Base-by-base conservation (phyloP, 2,888 invertebrate species). In the Synanthedon tipuliformis region DNA sequence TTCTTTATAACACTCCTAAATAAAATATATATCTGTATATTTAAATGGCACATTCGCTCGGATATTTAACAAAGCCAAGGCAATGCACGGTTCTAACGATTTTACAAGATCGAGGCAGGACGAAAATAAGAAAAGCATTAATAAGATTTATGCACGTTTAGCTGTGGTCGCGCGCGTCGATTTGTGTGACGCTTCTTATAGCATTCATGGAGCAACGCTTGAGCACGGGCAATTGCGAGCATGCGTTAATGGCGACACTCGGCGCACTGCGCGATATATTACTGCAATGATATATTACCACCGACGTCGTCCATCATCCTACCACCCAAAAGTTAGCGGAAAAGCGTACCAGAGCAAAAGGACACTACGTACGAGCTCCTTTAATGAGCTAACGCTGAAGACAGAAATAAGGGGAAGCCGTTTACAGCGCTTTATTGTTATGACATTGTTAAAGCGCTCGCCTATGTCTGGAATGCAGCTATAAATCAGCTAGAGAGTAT, bases 231-330 rank as follows among this genome's bases (percentile, higher is more conserved):
- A 74, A 82, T 84, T 81, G 81, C 80, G 67, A 75, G 76, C 79
- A 75, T 75, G 84, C 84, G 86, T 80, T 85, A 86, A 86, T 85
- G 85, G 85, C 82, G 85, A 86, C 86, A 85, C 82, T 86, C 86
- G 75, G 63, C 86, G 82, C 79, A 84, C 79, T 64, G 68, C 66
- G 75, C 79, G 76, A 85, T 84, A 85, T 86, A 86, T 83, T 82
- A 78, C 83, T 66, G 69, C 78, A 81, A 82, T 87, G 86, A 87
- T 87, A 85, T 86, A 87, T 79, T 76, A 69, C 76, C 82, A 77
- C 71, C 73, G 78, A 72, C 76, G 71, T 82, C 86, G 81, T 86
- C 67, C 82, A 85, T 86, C 85, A 85, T 83, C 69, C 84, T 81
- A 86, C 86, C 85, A 85, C 86, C 86, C 86, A 81, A 86, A 86